phyloP scores from a whole-genome alignment of 1,140 invertebrate species.

The Samia ricini region DNA sequence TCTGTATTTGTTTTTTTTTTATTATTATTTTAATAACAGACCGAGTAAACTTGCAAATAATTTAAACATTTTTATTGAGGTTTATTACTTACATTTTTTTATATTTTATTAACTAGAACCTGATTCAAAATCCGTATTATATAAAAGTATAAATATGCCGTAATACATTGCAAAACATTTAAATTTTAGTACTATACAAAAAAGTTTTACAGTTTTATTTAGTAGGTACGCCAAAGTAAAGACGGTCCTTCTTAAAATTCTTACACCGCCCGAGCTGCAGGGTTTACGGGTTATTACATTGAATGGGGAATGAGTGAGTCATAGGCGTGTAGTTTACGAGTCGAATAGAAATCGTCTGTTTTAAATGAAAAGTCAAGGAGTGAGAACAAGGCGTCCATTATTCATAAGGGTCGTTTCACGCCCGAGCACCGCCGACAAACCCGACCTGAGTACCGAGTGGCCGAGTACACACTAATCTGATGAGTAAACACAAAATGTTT shows the following conservation, averaged over 20 bases:
- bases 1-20: too few relatives aligned
- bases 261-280: slow-evolving; percentile 52
- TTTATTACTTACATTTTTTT: too few relatives aligned
- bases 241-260: slow-evolving; percentile 62
- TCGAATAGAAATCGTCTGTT: slow-evolving; percentile 75
- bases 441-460: slow-evolving; percentile 3
- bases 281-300: slow-evolving; percentile 70
- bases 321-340: slow-evolving; percentile 69
- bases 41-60: too few relatives aligned
- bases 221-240: slow-evolving; percentile 41
- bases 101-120: too few relatives aligned
- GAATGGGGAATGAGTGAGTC: slow-evolving; percentile 74
- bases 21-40: too few relatives aligned
- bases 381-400: slow-evolving; percentile 66
- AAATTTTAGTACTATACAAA: not conserved
- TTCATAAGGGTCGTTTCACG: slow-evolving; percentile 70
- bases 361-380: slow-evolving; percentile 73
- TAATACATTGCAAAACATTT: not conserved
- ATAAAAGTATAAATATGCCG: not conserved
- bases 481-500: slow-evolving; percentile 56
- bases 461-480: slow-evolving; percentile 4
- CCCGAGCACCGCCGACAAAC: slow-evolving; percentile 38
- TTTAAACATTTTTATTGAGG: too few relatives aligned
- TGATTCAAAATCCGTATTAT: too few relatives aligned
- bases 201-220: slow-evolving; percentile 18